Evolutionary conservation across 2,888 invertebrate genomes (phyloP).

Genomic region (Leptinotarsa peninsularis): DNA sequence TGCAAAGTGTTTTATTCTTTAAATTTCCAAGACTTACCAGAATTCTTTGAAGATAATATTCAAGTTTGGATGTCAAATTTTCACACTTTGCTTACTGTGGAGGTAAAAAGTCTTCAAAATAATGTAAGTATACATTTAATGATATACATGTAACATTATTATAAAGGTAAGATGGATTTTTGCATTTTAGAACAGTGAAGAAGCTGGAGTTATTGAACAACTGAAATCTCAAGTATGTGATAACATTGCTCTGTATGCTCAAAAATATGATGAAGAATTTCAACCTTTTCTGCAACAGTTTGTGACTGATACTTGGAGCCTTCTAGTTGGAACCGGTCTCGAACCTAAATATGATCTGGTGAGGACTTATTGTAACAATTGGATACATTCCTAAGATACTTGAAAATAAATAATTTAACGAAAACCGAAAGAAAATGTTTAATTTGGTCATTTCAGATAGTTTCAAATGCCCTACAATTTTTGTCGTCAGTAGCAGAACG

Average conservation of each 20-base stretch:
- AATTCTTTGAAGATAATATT: slow-evolving; percentile 99
- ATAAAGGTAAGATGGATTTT: background rate
- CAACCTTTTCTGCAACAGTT: slow-evolving; percentile 88
- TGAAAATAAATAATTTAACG: background rate
- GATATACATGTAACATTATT: background rate
- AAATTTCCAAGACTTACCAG: slow-evolving; percentile 97
- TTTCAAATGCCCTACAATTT: slow-evolving; percentile 96
- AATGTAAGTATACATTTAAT: slow-evolving; percentile 65
- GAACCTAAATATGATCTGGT: slow-evolving; percentile 93
- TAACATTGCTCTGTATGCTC: slow-evolving; percentile 93
- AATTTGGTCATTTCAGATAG: slow-evolving; percentile 74
- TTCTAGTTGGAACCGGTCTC: slow-evolving; percentile 86
- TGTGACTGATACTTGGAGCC: slow-evolving; percentile 94
- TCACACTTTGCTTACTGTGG: slow-evolving; percentile 80
- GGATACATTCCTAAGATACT: too few relatives aligned
- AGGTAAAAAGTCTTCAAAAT: slow-evolving; percentile 82
- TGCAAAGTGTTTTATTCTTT: slow-evolving; percentile 97
- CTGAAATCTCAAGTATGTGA: slow-evolving; percentile 96
- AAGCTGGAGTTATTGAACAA: slow-evolving; percentile 89
- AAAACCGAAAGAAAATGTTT: background rate
- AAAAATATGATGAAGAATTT: slow-evolving; percentile 98
- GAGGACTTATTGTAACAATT: slow-evolving; percentile 51
- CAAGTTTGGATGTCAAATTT: slow-evolving; percentile 94
- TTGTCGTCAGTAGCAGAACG: slow-evolving; percentile 94
- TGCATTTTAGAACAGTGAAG: slow-evolving; percentile 79